Conservation (phyloP, 2,113 vertebrate species). For the Heptranchias perlo region DNA sequence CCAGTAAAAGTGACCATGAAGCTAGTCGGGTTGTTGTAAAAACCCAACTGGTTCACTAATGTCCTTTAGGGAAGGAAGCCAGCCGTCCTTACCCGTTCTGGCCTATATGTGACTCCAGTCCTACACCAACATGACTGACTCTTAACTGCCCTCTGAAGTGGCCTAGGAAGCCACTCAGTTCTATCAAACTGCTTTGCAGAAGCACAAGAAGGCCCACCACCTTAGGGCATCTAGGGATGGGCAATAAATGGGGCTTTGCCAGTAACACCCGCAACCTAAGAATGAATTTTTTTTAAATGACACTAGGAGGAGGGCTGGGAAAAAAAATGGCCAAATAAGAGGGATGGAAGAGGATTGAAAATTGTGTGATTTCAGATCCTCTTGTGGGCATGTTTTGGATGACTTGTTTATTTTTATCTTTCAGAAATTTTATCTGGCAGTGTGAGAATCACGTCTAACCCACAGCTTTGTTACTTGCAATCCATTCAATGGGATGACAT, state of each 20-base stretch:
- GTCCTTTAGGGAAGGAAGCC: not conserved
- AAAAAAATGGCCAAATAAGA: not conserved
- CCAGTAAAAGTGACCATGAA: not conserved
- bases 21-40: not conserved
- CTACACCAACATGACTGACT: too few species aligned
- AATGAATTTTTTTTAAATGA: not conserved
- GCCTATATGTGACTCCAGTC: not conserved
- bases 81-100: not conserved
- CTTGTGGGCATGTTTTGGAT: not conserved
- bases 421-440: slow-evolving; percentile 86
- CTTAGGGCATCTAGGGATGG: not conserved
- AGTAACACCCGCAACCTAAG: not conserved
- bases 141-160: not conserved
- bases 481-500: slow-evolving; percentile 86
- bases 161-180: not conserved
- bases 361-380: not conserved
- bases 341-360: not conserved
- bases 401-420: slow-evolving; percentile 28
- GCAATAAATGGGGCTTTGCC: not conserved
- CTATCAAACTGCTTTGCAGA: not conserved
- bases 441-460: slow-evolving; percentile 68
- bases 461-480: slow-evolving; percentile 70
- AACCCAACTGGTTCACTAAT: not conserved
- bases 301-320: not conserved
- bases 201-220: not conserved